Base-by-base conservation (phyloP, 2,113 vertebrate genomes). In the Corythaixoides concolor region DNA sequence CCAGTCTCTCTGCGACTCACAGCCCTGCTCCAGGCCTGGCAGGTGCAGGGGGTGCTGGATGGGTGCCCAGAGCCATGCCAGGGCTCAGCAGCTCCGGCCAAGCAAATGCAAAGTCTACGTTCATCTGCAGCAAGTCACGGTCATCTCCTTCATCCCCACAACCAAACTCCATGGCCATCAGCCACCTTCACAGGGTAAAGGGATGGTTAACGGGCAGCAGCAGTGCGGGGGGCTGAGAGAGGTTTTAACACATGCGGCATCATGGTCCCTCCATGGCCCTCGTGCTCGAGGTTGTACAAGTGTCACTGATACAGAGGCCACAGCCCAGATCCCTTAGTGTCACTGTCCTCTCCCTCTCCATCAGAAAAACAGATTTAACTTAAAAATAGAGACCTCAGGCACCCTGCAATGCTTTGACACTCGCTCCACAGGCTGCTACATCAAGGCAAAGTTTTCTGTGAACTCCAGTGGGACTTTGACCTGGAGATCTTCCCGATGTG, bases 91-190 rank as follows among this genome's bases (percentile, higher is more conserved):
- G 18, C 69, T 77, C 59, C 1, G 8, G 17, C 18, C 45, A 43
- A 73, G 15, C 4, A 52, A 67, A 56, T 6, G 23, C 12, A 15
- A 56, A n/a, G 6, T 12, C 23, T 27, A 7, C 0, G 0, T 24
- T 18, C 2, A 0, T 45, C 45, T 74, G 60, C 41, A 47, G 45
- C 24, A 56, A 32, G 53, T 50, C 17, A n/a, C 0, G 0, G 19
- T 13, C 41, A 28, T 47, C 50, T 49, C 63, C 55, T 75, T 49
- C 43, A 16, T 9, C 8, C 22, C 27, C 82, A 49, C 20, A 50
- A 33, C 28, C 43, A 33, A 82, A 37, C 24, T 45, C 53, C 6
- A 9, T 4, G 33, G 52, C 33, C 39, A 58, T 11, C 68, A 60
- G 28, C 35, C 55, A 28, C 32, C 37, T 27, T 24, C 3, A 3